Evolutionary conservation across 2,113 vertebrate species (phyloP).

Genomic region (Crotalus horridus): DNA sequence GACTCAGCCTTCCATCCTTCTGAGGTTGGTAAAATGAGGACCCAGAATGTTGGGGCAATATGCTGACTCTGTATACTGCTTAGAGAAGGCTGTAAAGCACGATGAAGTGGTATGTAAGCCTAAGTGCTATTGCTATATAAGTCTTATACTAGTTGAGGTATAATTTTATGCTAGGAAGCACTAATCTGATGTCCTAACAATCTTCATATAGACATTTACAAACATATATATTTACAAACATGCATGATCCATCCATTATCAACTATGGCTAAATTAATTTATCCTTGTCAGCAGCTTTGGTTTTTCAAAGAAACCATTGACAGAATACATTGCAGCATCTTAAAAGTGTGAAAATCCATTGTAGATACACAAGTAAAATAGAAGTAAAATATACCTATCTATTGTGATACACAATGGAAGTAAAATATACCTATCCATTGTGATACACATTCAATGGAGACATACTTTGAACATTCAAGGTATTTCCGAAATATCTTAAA

Average conservation of each 20-base stretch:
- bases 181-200: background rate
- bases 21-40: too few species aligned
- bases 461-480: constrained; percentile 8
- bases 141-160: constrained; percentile 18
- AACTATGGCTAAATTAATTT: background rate
- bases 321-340: constrained; percentile 12
- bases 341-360: constrained; percentile 18
- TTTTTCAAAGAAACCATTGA: background rate
- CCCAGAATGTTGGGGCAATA: too few species aligned
- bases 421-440: constrained; percentile 14
- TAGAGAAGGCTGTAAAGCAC: too few species aligned
- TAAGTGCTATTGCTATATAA: background rate
- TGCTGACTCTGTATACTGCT: too few species aligned
- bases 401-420: constrained; percentile 11
- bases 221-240: background rate
- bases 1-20: too few species aligned
- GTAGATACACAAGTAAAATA: too few species aligned
- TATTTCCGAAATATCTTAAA: constrained; percentile 20
- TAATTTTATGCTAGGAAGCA: constrained; percentile 26
- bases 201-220: background rate
- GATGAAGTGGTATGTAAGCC: too few species aligned
- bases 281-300: constrained; percentile 13
- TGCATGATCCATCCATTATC: background rate
- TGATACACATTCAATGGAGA: constrained; percentile 23
- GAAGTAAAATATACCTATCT: constrained; percentile 22